Conservation (phyloP, 2,113 vertebrate species). For the Lanius collurio region DNA sequence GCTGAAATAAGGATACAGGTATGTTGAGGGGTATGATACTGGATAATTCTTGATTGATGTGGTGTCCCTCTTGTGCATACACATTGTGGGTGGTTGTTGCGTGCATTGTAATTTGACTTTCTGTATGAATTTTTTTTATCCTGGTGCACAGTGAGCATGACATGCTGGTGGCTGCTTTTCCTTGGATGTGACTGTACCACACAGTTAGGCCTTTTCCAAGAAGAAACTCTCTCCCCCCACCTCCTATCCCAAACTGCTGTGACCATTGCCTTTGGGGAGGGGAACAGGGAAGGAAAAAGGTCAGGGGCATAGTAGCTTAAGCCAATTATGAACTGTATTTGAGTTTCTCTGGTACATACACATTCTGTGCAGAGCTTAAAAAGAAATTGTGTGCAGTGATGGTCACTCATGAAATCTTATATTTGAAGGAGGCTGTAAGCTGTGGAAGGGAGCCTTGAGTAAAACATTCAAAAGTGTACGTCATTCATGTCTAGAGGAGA, state of each 20-base stretch:
- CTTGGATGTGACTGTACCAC: neutral
- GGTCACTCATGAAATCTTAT: neutral
- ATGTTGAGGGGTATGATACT: neutral
- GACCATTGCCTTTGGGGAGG: neutral
- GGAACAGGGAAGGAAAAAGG: neutral
- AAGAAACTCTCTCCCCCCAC: neutral
- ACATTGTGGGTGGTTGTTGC: accelerated
- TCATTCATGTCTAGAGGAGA: neutral
- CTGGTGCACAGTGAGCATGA: neutral
- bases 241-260: neutral
- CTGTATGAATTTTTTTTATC: neutral
- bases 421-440: neutral
- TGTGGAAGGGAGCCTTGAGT: neutral
- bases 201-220: neutral
- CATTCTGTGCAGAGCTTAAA: neutral
- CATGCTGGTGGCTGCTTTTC: neutral
- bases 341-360: neutral
- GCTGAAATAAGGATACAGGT: neutral
- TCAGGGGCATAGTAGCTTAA: neutral
- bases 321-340: neutral
- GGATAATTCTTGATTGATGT: neutral
- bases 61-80: neutral
- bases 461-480: neutral
- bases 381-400: neutral
- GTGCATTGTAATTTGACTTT: neutral